phyloP scores from a whole-genome alignment of 2,113 vertebrate genomes.

The Rousettus leschenaultii region DNA sequence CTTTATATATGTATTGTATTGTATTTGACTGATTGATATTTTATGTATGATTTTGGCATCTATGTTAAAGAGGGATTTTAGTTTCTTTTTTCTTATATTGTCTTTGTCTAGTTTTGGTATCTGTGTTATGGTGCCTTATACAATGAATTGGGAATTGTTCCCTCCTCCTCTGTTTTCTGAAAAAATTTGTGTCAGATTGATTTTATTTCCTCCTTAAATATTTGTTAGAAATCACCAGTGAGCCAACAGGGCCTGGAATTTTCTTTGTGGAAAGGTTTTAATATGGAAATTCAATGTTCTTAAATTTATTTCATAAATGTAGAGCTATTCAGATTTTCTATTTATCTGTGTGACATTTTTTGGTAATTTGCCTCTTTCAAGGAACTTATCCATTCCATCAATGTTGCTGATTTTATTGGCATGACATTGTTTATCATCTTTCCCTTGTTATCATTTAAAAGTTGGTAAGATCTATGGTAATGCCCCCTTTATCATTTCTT shows the following conservation, averaged over 20 bases:
- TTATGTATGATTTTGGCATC: not conserved
- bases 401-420: not conserved
- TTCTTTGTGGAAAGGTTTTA: not conserved
- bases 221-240: not conserved
- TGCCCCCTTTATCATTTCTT: not conserved
- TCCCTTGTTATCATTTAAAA: not conserved
- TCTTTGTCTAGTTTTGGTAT: not conserved
- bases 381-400: not conserved
- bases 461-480: not conserved
- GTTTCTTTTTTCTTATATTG: not conserved
- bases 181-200: not conserved
- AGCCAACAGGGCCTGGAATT: not conserved
- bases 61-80: not conserved
- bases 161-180: not conserved
- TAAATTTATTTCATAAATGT: not conserved
- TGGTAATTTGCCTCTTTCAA: not conserved
- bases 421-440: not conserved
- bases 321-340: not conserved
- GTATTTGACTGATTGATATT: not conserved
- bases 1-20: not conserved
- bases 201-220: not conserved
- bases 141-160: not conserved
- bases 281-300: not conserved
- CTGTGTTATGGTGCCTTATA: not conserved
- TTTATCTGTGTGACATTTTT: not conserved